Evolutionary conservation across 2,888 invertebrate species (phyloP), one percentile per base, ranked within the genome.

Genomic region (Drosophila cognata): DNA sequence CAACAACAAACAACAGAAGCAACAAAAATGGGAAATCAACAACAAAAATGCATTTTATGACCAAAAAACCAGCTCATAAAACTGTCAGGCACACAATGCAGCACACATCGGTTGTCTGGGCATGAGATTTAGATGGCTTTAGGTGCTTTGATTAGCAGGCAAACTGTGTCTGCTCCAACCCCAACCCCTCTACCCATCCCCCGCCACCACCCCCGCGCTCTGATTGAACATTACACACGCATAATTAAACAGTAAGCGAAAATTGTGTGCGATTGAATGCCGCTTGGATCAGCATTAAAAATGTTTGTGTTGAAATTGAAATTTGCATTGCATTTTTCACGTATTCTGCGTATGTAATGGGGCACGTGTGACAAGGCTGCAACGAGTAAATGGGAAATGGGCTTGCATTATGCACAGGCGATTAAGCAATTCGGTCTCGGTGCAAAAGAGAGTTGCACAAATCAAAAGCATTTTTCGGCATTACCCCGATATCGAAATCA

Each of bases 271-370:
- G 63, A 77, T 77, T 79, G 68, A 76, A 76, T 81, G 73, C 51
- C 71, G 79, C 81, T 82, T 81, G 79, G 75, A 72, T 82, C 81
- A 81, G 84, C 82, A 78, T 76, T 77, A 71, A 81, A 83, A 83
- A 82, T 81, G 63, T 78, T 73, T 70, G 65, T 61, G 67, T 68
- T 71, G 56, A 80, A 76, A 78, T 80, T 78, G 56, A 76, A 76
- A 78, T 80, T 78, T 74, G 73, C 71, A 81, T 61, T 71, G 82
- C 69, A 80, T 81, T 84, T 84, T 83, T 82, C 77, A 81, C 73
- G 77, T 76, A 79, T 75, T 66, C 68, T 53, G 6, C 43, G 43
- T 31, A 7, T 31, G 41, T 59, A 46, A 38, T 61, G 79, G 28
- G 29, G 67, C 35, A 64, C 60, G 65, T 65, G 61, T 71, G 76